Base-by-base conservation (phyloP, 64 coral and sea anemone species). In the Pocillopora verrucosa region DNA sequence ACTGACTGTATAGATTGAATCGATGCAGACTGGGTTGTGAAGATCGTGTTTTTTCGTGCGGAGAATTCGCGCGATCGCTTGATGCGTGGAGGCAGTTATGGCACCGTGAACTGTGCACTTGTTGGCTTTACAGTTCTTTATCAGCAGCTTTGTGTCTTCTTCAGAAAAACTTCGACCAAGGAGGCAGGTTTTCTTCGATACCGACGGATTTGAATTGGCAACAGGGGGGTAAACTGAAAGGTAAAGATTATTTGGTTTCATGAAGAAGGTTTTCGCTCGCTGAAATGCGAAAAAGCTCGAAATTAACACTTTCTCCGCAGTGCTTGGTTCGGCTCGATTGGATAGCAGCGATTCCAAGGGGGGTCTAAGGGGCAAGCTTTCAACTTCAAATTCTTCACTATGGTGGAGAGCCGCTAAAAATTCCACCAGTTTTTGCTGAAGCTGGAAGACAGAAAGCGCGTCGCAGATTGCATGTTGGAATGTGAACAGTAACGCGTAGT, bases 221-320 rank as follows among this genome's bases (percentile, higher is more conserved):
- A 88, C 86, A 69, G 92, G 92, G 22, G 92, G 92, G 67, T 83
- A 93, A 76, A 93, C 68, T 65, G 80, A 70, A n/a, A 82, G 74
- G 76, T 89, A 89, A 26, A 72, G 45, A 35, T 96, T 96, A 22
- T 83, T 83, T 41, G 88, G 88, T 79, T 70, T 87, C 36, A 79
- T 45, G 35, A 83, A 82, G 19, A 88, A 41, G 13, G 35, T 87
- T 72, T 65, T 93, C 1, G 80, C 26, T 16, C 70, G 78, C 20
- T 87, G 79, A 15, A 96, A 16, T 58, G 62, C 35, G 62, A 86
- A 88, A 22, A 80, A 80, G 73, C 77, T 76, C 67, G 76, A 65
- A 83, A 93, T 90, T 20, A 93, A 6, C 38, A 69, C n/a, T 12
- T 76, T 93, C 77, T 91, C 89, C 30, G 1, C 2, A 60, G 41